Evolutionary conservation across 2,888 invertebrate genomes (phyloP).

Genomic region (Euclidia mi): DNA sequence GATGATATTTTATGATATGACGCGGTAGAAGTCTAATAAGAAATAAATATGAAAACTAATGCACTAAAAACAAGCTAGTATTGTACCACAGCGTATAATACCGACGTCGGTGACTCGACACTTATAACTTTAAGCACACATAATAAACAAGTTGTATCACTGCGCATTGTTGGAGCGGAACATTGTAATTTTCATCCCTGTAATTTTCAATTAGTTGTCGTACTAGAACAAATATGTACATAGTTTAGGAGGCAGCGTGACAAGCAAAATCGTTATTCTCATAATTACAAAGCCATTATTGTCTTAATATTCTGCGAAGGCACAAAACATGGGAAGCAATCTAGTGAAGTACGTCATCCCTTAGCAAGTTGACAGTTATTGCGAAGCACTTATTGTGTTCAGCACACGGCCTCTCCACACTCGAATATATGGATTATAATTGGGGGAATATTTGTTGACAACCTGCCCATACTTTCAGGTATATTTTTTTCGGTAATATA

Average conservation of each 20-base stretch:
- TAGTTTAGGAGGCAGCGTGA: constrained; percentile 54
- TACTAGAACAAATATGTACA: constrained; percentile 53
- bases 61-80: too few relatives aligned
- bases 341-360: constrained; percentile 36
- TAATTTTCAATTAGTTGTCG: constrained; percentile 53
- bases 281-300: constrained; percentile 64
- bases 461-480: not conserved
- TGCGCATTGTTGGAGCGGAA: constrained; percentile 38
- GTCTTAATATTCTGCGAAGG: constrained; percentile 50
- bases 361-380: constrained; percentile 40
- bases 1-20: too few relatives aligned
- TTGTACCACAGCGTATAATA: too few relatives aligned
- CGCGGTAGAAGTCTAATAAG: too few relatives aligned
- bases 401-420: constrained; percentile 1
- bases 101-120: not conserved
- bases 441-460: constrained; percentile 19
- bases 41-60: too few relatives aligned
- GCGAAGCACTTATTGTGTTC: constrained; percentile 11
- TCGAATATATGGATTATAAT: constrained; percentile 7
- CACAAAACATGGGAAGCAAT: constrained; percentile 52
- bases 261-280: constrained; percentile 54
- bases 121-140: constrained; percentile 5
- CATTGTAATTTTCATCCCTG: constrained; percentile 46
- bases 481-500: too few relatives aligned
- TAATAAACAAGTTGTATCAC: constrained; percentile 25